These are phyloP conservation scores for Condylostylus longicornis DNA, from an alignment of 1,140 invertebrate species.

Conservation along the genomic window DNA sequence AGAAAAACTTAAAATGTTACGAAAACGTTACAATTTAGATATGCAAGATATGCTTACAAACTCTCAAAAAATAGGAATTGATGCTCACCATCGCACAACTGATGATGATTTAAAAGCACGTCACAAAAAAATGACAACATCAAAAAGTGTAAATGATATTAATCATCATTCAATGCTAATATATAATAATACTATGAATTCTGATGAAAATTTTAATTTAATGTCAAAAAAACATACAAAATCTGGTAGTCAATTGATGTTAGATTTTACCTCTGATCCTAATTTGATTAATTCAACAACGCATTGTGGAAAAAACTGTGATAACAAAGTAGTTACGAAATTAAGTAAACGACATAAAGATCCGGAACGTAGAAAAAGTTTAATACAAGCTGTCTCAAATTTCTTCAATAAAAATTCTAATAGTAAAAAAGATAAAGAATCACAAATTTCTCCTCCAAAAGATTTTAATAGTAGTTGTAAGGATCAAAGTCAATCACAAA, in stretches of 20 bases:
- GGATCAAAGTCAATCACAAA: too few species aligned
- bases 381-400: slow-evolving; percentile 69
- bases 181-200: too few species aligned
- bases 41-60: slow-evolving; percentile 8
- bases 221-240: slow-evolving; percentile 2
- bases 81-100: slow-evolving; percentile 7
- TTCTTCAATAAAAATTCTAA: slow-evolving; percentile 49
- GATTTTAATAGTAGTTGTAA: slow-evolving; percentile 11
- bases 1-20: slow-evolving; percentile 42
- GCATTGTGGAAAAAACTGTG: slow-evolving; percentile 3
- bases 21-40: slow-evolving; percentile 25
- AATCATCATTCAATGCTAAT: background rate
- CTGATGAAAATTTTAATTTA: background rate
- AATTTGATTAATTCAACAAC: slow-evolving; percentile 36
- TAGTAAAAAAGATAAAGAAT: slow-evolving; percentile 26
- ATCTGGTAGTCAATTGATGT: slow-evolving; percentile 3
- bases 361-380: slow-evolving; percentile 57
- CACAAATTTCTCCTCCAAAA: slow-evolving; percentile 27
- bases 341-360: slow-evolving; percentile 41
- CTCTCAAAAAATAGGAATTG: slow-evolving; percentile 1
- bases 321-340: slow-evolving; percentile 27
- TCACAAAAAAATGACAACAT: slow-evolving; percentile 27
- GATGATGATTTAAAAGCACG: slow-evolving; percentile 15
- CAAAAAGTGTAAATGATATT: slow-evolving; percentile 30
- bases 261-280: slow-evolving; percentile 40